Base-by-base conservation (phyloP, 2,888 invertebrate species). In the Coleophora flavipennella region DNA sequence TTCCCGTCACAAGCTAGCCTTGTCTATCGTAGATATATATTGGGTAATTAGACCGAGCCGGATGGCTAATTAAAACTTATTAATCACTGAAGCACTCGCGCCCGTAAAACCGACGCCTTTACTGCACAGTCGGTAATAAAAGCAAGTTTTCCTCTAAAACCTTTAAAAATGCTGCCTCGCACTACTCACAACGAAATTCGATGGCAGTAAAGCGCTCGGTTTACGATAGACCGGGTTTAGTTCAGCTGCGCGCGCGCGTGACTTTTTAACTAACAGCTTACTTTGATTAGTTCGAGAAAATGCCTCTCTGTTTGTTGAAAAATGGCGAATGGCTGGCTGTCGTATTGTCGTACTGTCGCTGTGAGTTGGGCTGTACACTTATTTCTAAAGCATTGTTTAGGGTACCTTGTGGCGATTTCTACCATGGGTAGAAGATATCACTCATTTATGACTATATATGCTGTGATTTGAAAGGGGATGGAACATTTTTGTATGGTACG, bases 21-120 rank as follows among this genome's bases (percentile, higher is more conserved):
- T 20, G 3, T 20, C 20, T 20, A 3, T 20, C n/a, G n/a, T n/a
- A n/a, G 20, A 20, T 20, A 20, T 3, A 20, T 20, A 20, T 20
- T 20, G 20, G 20, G 20, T 20, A 20, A 20, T 20, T 20, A 20
- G 20, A 40, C 42, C 45, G 48, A 50, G 50, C 57, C 51, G 46
- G 48, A 59, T 62, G 59, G 58, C 62, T 65, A 76, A 77, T 79
- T 73, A 79, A 78, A 79, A 75, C 68, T 73, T 73, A 75, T 73
- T 79, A 77, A 77, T 77, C 64, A 70, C 71, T 49, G 41, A 51
- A 53, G 60, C 68, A 65, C 62, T 65, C 62, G 50, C 42, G 57
- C 46, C 67, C 69, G 65, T 77, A 72, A 78, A 77, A 56, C 55
- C 57, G 48, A 46, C 66, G 63, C 68, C 62, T 67, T 64, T 53